Conservation (phyloP, 2,888 invertebrate genomes). For the Synergus itoensis region DNA sequence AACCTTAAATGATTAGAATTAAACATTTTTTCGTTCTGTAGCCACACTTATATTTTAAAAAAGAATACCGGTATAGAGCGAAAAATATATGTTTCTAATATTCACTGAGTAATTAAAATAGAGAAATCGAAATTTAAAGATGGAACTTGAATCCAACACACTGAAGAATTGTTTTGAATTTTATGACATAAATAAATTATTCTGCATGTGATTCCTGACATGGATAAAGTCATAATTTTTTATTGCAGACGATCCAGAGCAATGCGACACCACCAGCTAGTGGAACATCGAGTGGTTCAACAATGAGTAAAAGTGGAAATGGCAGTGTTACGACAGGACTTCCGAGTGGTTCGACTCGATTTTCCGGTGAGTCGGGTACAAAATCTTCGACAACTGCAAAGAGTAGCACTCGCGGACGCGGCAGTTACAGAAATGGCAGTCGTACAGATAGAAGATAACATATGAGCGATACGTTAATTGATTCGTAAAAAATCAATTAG, state of each 20-base stretch:
- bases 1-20: too few relatives aligned
- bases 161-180: background rate
- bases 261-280: conserved; percentile 65
- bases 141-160: background rate
- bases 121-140: background rate
- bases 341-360: conserved; percentile 60
- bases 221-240: background rate
- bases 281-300: conserved; percentile 65
- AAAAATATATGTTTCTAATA: too few relatives aligned
- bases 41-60: background rate
- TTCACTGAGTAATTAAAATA: background rate
- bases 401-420: conserved; percentile 71
- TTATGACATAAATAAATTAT: background rate
- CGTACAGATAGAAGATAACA: conserved; percentile 76
- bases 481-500: conserved; percentile 42
- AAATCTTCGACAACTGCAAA: conserved; percentile 67
- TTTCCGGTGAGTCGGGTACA: conserved; percentile 66
- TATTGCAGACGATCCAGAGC: conserved; percentile 64
- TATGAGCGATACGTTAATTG: conserved; percentile 51
- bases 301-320: conserved; percentile 70
- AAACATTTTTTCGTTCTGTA: background rate
- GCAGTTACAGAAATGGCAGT: conserved; percentile 72
- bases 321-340: conserved; percentile 55
- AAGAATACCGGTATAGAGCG: too few relatives aligned
- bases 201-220: background rate